Base-by-base conservation (phyloP, 2,797 vertebrate species). In the Rhynchonycteris naso region DNA sequence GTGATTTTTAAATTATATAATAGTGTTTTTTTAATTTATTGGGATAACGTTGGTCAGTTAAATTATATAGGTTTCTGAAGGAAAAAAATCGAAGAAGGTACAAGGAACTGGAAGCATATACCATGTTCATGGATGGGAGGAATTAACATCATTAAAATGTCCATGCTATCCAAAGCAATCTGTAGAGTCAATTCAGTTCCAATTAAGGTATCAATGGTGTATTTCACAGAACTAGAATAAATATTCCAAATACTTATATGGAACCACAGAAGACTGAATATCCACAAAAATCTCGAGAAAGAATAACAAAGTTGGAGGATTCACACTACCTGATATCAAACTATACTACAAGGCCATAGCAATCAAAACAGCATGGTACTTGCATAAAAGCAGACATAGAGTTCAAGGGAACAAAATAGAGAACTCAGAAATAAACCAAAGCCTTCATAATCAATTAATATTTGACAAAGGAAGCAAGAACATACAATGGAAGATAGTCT, bases 291-390 rank as follows among this genome's bases (percentile, higher is more conserved):
- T 24, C 75, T 16, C 24, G n/a, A 56, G 75, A 35, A 24, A 56
- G 68, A 69, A 24, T 19, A 56, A n/a, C 19, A 35, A 5, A 35
- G 75, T 8, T 33, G 13, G 21, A 58, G 19, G 22, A 35, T 1
- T 10, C 54, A 1, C 52, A 22, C 52, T 26, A 2, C 54, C 8
- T 5, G 75, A 4, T 22, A 10, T 54, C 75, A 14, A 21, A 24
- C 24, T 0, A 0, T 15, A 9, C 22, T 2, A 10, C 52, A 16
- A 24, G 54, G 75, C 75, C 52, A 10, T 5, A 3, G 7, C 10
- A 6, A 26, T 35, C n/a, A 8, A 8, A 24, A 3, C 13, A 26
- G 75, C 54, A 21, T 7, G 7, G 54, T 1, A 8, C 54, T 26
- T 21, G n/a, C 54, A 9, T 24, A 3, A 14, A 16, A 5, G 9